phyloP scores from a whole-genome alignment of 2,113 vertebrate species.

The Isurus oxyrinchus region DNA sequence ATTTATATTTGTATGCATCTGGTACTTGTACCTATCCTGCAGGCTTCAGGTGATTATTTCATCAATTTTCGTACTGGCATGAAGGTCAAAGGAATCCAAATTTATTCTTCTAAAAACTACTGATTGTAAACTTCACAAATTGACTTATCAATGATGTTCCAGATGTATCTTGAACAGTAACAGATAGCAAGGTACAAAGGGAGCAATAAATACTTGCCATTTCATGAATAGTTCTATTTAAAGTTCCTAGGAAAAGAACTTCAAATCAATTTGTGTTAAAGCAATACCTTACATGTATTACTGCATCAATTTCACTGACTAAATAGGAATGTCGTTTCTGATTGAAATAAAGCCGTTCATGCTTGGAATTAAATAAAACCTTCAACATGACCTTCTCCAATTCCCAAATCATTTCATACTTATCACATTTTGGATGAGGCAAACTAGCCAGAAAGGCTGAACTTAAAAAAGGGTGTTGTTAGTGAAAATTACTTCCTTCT shows the following conservation, averaged over 20 bases:
- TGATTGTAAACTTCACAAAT: not conserved
- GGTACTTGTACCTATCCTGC: not conserved
- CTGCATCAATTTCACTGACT: not conserved
- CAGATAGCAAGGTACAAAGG: not conserved
- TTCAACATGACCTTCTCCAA: not conserved
- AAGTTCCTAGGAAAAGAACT: not conserved
- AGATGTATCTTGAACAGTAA: not conserved
- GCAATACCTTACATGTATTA: not conserved
- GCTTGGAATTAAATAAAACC: not conserved
- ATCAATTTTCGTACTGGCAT: not conserved
- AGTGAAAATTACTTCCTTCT: not conserved
- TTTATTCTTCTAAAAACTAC: not conserved
- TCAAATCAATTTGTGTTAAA: not conserved
- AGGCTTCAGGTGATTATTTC: constrained; percentile 18
- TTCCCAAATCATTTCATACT: not conserved
- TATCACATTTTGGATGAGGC: not conserved
- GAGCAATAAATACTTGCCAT: not conserved
- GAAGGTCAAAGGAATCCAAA: constrained; percentile 18
- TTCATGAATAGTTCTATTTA: not conserved
- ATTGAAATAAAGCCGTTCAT: not conserved
- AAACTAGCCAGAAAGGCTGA: not conserved
- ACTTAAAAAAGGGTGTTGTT: not conserved
- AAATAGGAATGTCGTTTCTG: not conserved
- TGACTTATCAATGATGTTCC: not conserved
- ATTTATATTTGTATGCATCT: not conserved